Evolutionary conservation across 2,113 vertebrate genomes (phyloP), one percentile per base, ranked within the genome.

Genomic region (Camelus dromedarius): DNA sequence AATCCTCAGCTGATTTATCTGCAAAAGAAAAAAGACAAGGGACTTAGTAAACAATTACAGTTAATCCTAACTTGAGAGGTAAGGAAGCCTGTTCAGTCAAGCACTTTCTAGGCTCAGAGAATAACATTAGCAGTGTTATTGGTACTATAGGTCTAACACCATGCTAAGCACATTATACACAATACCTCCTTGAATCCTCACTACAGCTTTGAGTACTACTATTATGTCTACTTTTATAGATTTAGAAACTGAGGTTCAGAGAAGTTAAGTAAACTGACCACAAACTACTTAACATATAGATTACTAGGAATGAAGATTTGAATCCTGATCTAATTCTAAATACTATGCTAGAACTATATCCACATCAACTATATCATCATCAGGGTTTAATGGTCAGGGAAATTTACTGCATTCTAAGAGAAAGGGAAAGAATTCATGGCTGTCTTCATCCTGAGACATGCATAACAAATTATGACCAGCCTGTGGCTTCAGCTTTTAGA

Each of bases 1-100:
- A 99, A 88, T 99, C 99, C 50, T 99, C 99, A 5, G 98, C 80
- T 38, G 98, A 99, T 98, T 99, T 99, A 99, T 99, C 99, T 99
- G 98, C n/a, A 98, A 98, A 96, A 46, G 50, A 88, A 96, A 90
- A 90, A 91, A 96, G 77, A 95, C 50, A 86, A 67, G 38, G 35
- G 52, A 93, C 38, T 92, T 19, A 92, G 62, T 95, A 96, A 86
- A 73, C 58, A 95, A 90, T 48, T 42, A 82, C 5, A 82, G 15
- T 35, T 62, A 83, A 87, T 80, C 14, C 28, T 50, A 60, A 75
- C 50, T 72, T 66, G 15, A 95, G 35, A 76, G 18, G 26, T 60
- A 94, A 85, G 54, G 58, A 81, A 88, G 62, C 48, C 42, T 92
- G 72, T 60, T 54, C 73, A 92, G 35, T 64, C 50, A 92, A 92